Conservation (phyloP, 2,113 vertebrate species). For the Eolophus roseicapilla region DNA sequence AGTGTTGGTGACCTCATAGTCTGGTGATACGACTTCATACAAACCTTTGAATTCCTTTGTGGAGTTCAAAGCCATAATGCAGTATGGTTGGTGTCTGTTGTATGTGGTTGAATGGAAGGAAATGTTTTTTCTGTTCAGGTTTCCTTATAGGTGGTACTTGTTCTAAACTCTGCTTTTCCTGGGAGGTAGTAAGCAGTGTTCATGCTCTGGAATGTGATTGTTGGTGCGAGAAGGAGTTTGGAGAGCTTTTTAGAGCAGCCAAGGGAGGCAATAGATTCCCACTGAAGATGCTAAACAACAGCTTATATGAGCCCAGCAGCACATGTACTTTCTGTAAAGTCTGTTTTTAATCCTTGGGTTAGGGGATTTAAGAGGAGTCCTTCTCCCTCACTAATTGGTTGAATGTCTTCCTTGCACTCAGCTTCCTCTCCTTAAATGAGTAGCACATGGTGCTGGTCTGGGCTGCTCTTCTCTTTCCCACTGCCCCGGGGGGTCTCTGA, state of each 20-base stretch:
- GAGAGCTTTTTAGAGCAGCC: background rate
- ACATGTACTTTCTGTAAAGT: background rate
- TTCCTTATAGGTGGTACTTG: background rate
- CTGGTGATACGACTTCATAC: background rate
- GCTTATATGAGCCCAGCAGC: background rate
- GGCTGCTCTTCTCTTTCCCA: background rate
- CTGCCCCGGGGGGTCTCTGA: background rate
- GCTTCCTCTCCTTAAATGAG: background rate
- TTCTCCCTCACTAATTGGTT: background rate
- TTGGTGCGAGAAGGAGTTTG: background rate
- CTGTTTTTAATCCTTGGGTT: background rate
- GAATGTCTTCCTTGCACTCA: background rate
- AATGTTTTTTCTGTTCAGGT: background rate
- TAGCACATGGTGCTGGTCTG: background rate
- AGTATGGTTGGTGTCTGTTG: background rate
- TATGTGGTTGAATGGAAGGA: background rate
- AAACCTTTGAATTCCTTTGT: background rate
- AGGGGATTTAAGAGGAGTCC: background rate
- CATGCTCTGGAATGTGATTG: background rate
- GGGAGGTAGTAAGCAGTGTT: background rate
- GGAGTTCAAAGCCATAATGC: background rate
- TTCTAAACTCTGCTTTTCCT: background rate
- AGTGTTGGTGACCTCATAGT: accelerated
- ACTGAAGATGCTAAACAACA: background rate
- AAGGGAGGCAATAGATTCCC: background rate